These are phyloP conservation scores for Scylla paramamosain DNA, from an alignment of 1,140 invertebrate species.

Conservation along the genomic window DNA sequence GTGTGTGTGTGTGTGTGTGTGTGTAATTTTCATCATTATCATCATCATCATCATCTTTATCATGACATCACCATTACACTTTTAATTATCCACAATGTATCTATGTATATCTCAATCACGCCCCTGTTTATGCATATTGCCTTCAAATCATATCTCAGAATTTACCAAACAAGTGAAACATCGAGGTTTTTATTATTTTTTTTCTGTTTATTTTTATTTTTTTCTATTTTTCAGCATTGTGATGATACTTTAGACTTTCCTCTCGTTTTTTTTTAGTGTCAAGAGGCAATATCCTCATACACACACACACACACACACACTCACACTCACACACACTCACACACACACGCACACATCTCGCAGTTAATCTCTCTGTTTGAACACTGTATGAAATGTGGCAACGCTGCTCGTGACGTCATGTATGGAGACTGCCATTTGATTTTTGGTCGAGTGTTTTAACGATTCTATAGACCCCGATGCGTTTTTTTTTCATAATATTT, in stretches of 20 bases:
- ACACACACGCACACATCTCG: too few relatives aligned
- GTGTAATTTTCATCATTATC: background rate
- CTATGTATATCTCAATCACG: background rate
- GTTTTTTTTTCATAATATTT: too few relatives aligned
- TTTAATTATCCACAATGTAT: background rate
- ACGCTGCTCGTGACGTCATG: too few relatives aligned
- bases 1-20: too few relatives aligned
- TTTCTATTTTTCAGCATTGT: background rate
- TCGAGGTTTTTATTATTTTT: background rate
- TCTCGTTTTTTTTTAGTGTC: background rate
- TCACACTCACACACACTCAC: background rate
- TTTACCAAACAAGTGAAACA: too few relatives aligned
- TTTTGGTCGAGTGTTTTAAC: too few relatives aligned
- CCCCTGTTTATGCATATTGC: too few relatives aligned
- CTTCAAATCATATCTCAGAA: too few relatives aligned
- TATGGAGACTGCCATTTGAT: too few relatives aligned
- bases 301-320: conserved; percentile 11
- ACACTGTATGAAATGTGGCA: too few relatives aligned
- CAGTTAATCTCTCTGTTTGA: too few relatives aligned
- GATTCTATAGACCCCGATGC: too few relatives aligned
- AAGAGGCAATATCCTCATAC: background rate
- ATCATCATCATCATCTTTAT: background rate
- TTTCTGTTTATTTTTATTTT: background rate
- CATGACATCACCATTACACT: background rate
- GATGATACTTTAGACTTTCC: background rate